Evolutionary conservation across 2,888 invertebrate genomes (phyloP).

Genomic region (Cantharis nigra): DNA sequence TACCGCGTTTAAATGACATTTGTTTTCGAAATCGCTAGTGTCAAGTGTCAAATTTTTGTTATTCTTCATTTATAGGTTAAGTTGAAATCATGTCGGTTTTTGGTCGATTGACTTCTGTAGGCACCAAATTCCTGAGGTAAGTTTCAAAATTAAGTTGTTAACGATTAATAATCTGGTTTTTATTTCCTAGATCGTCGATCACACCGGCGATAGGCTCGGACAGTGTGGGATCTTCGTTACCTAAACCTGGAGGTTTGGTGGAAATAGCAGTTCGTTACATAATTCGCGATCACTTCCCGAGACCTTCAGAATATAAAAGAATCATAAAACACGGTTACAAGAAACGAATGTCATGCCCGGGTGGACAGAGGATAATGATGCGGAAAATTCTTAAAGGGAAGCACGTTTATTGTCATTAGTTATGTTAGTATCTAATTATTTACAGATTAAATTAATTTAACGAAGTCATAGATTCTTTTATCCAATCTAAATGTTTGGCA

Average conservation of each 20-base stretch:
- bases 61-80: neutral
- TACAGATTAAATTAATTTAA: neutral
- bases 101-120: neutral
- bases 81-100: neutral
- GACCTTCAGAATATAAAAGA: conserved; percentile 73
- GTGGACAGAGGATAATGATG: conserved; percentile 75
- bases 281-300: conserved; percentile 73
- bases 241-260: conserved; percentile 44
- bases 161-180: neutral
- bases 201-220: neutral
- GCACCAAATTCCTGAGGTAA: neutral
- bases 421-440: neutral
- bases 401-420: conserved; percentile 70
- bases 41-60: neutral
- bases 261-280: conserved; percentile 52
- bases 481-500: conserved; percentile 63
- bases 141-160: neutral
- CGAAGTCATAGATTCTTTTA: conserved; percentile 37
- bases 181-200: neutral
- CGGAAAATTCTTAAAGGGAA: conserved; percentile 75
- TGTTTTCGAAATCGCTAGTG: neutral
- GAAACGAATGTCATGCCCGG: conserved; percentile 68
- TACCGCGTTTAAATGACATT: neutral
- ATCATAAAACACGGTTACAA: conserved; percentile 74
- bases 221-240: neutral